Evolutionary conservation across 2,113 vertebrate species (phyloP).

Genomic region (Alligator mississippiensis): DNA sequence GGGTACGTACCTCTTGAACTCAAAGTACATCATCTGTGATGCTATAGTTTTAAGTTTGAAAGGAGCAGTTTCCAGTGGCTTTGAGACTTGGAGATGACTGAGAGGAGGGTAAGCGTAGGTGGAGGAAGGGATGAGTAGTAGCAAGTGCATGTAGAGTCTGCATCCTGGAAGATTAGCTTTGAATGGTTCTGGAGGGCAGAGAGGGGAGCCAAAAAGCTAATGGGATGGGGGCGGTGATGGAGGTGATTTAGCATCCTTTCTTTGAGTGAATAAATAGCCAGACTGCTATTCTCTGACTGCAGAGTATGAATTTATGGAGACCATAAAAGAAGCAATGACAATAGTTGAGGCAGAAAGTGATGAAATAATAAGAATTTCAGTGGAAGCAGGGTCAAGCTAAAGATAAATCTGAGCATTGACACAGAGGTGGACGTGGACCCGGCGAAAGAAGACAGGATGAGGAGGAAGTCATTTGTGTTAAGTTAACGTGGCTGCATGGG

Average conservation of each 20-base stretch:
- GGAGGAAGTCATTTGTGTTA: neutral
- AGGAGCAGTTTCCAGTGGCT: neutral
- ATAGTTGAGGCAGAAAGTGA: neutral
- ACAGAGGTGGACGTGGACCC: neutral
- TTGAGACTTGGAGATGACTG: neutral
- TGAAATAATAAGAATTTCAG: neutral
- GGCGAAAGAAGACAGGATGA: too few relatives aligned
- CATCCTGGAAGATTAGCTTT: neutral
- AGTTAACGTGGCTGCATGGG: neutral
- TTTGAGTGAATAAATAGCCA: neutral
- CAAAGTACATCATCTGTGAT: neutral
- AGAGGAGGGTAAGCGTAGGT: neutral
- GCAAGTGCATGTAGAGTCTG: neutral
- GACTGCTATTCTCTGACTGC: neutral
- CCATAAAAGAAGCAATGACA: neutral
- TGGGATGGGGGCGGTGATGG: neutral
- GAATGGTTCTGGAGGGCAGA: neutral
- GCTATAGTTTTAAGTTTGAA: neutral
- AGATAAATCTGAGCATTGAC: neutral
- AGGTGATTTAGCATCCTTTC: conserved; percentile 17
- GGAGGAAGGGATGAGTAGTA: neutral
- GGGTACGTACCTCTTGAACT: neutral
- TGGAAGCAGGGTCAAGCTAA: neutral
- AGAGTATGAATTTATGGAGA: neutral
- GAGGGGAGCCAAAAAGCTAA: neutral